Evolutionary conservation across 2,113 vertebrate species (phyloP).

Genomic region (Turdus rufiventris): DNA sequence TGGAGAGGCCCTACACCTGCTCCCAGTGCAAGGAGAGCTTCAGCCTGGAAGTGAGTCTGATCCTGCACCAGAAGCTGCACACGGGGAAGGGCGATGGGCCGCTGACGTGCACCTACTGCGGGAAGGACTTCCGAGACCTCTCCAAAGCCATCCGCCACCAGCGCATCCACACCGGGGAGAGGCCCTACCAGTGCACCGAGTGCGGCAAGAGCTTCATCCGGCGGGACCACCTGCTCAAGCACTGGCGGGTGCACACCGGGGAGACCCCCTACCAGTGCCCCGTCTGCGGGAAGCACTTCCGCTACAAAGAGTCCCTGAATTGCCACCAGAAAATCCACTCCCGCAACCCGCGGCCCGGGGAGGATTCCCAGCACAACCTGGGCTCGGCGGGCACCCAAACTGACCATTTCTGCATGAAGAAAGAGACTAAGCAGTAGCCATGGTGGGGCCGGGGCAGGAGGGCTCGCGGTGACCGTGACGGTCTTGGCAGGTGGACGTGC

Average conservation of each 20-base stretch:
- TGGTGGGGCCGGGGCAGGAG: background rate
- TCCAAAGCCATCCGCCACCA: conserved; percentile 76
- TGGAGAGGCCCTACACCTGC: conserved; percentile 83
- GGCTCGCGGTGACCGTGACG: background rate
- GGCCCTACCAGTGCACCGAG: conserved; percentile 89
- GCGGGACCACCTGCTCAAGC: conserved; percentile 87
- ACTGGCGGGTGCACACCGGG: conserved; percentile 88
- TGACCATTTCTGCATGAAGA: conserved; percentile 39
- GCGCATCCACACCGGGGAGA: conserved; percentile 85
- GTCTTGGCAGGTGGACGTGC: background rate
- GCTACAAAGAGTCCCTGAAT: conserved; percentile 80
- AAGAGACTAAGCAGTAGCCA: conserved; percentile 53
- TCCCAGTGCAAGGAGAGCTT: conserved; percentile 87
- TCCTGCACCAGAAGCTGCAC: conserved; percentile 87
- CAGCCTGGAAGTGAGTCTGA: conserved; percentile 86
- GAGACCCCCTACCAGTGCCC: conserved; percentile 78
- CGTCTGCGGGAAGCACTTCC: conserved; percentile 78
- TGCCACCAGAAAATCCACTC: conserved; percentile 79
- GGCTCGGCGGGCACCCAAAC: background rate
- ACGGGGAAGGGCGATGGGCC: conserved; percentile 73
- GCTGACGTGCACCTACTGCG: conserved; percentile 76
- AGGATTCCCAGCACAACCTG: background rate
- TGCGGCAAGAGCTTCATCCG: conserved; percentile 90
- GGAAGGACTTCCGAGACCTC: conserved; percentile 75
- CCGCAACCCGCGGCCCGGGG: conserved; percentile 45